Percentiles rank a stretch among this genome's conserved stretches.
phyloP scores from a whole-genome alignment of 2,113 vertebrate species.

The Odocoileus hemionus region DNA sequence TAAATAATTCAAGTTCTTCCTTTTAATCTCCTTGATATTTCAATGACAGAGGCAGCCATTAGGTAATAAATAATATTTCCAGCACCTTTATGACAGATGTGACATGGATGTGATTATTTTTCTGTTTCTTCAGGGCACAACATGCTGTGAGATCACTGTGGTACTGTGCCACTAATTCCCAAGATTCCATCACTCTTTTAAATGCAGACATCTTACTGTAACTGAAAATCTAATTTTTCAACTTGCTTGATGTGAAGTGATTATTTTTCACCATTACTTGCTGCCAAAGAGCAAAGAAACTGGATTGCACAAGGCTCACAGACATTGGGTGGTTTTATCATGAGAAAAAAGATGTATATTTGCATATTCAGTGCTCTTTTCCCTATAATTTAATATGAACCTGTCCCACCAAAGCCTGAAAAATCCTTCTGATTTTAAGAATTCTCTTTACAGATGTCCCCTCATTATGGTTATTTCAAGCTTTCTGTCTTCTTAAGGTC shows the following conservation, averaged over 20 bases:
- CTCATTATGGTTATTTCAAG: neutral
- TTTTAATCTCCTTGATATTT: constrained; percentile 73
- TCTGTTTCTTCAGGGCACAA: constrained; percentile 70
- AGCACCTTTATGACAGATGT: constrained; percentile 71
- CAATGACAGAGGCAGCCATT: constrained; percentile 67
- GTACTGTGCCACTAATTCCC: constrained; percentile 64
- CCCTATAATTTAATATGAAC: too few species aligned
- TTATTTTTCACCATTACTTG: constrained; percentile 59
- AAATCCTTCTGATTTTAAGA: neutral
- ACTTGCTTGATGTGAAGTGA: constrained; percentile 49
- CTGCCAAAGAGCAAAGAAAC: constrained; percentile 46
- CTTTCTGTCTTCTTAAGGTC: neutral
- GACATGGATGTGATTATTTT: constrained; percentile 68
- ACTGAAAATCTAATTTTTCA: constrained; percentile 65
- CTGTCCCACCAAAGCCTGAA: neutral
- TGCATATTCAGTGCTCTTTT: neutral
- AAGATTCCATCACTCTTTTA: constrained; percentile 67
- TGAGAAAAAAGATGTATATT: neutral
- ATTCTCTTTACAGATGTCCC: neutral
- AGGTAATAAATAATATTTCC: constrained; percentile 71
- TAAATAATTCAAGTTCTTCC: constrained; percentile 76
- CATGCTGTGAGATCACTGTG: constrained; percentile 51
- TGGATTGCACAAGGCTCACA: neutral
- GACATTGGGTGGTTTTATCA: neutral
- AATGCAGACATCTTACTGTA: constrained; percentile 65